A percentile compares a stretch with the other conserved stretches of the same genome.
These are phyloP conservation scores for Campoletis sonorensis DNA, from an alignment of 1,140 invertebrate species.

Conservation along the genomic window DNA sequence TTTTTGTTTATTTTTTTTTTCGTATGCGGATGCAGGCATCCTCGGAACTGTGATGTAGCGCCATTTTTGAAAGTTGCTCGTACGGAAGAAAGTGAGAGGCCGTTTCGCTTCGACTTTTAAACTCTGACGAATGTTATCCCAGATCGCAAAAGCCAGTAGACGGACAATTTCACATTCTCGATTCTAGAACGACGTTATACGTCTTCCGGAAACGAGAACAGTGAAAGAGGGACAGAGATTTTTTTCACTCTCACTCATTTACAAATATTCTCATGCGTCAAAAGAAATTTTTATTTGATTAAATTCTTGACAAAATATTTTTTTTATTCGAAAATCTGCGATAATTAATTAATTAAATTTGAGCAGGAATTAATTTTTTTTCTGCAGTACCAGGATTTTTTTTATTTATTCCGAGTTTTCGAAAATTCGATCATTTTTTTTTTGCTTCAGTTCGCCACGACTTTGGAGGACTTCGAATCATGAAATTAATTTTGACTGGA, in stretches of 20 bases:
- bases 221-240: not conserved
- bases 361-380: too few species aligned
- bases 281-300: too few species aligned
- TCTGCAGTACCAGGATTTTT: too few species aligned
- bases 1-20: too few species aligned
- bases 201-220: not conserved
- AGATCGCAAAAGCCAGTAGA: slow-evolving; percentile 5
- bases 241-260: not conserved
- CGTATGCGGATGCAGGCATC: not conserved
- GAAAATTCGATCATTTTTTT: too few species aligned
- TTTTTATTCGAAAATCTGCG: too few species aligned
- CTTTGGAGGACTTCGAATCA: too few species aligned
- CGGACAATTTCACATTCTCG: slow-evolving; percentile 7
- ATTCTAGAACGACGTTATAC: not conserved
- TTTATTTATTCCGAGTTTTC: too few species aligned
- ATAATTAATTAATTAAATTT: too few species aligned
- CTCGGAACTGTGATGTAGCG: not conserved
- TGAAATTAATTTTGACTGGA: too few species aligned
- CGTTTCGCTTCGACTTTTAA: slow-evolving; percentile 14
- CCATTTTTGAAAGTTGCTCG: slow-evolving; percentile 35
- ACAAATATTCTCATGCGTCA: not conserved
- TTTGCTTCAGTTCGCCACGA: too few species aligned
- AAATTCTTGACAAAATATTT: too few species aligned
- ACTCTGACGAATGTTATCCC: slow-evolving; percentile 12
- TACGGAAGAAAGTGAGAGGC: slow-evolving; percentile 41